Conservation (phyloP, 2,113 vertebrate genomes). For the Halcyon malimbica region DNA sequence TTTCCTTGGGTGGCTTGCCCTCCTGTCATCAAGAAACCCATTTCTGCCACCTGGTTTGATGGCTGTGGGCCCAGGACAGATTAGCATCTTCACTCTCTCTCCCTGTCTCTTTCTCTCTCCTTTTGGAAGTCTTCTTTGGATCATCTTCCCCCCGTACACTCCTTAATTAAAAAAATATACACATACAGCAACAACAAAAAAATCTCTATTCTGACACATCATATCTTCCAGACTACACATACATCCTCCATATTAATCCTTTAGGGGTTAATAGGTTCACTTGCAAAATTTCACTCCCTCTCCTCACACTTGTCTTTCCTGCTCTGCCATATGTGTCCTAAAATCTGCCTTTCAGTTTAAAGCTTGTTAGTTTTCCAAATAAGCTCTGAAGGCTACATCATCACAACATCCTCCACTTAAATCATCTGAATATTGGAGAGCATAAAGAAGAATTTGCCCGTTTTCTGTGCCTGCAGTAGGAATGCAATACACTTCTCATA, state of each 20-base stretch:
- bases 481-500: not conserved
- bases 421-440: not conserved
- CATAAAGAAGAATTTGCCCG: not conserved
- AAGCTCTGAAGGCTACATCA: not conserved
- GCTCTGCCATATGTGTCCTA: constrained; percentile 56
- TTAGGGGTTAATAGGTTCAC: constrained; percentile 45
- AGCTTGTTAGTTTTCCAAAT: constrained; percentile 52
- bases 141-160: not conserved
- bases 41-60: constrained; percentile 47
- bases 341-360: constrained; percentile 63
- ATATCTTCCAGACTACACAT: constrained; percentile 52
- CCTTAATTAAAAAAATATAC: constrained; percentile 18
- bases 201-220: not conserved
- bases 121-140: not conserved
- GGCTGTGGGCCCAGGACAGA: constrained; percentile 45
- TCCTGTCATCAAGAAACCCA: constrained; percentile 36
- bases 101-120: not conserved
- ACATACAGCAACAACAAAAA: not conserved
- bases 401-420: not conserved
- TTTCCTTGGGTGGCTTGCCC: constrained; percentile 17
- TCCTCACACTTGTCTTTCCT: constrained; percentile 62
- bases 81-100: not conserved
- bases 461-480: not conserved
- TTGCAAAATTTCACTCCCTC: constrained; percentile 59
- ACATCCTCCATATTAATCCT: constrained; percentile 23